A percentile compares a stretch with the other conserved stretches of the same genome.
Conservation (phyloP, 2,797 vertebrate species). For the Petrocephalus sullivani region DNA sequence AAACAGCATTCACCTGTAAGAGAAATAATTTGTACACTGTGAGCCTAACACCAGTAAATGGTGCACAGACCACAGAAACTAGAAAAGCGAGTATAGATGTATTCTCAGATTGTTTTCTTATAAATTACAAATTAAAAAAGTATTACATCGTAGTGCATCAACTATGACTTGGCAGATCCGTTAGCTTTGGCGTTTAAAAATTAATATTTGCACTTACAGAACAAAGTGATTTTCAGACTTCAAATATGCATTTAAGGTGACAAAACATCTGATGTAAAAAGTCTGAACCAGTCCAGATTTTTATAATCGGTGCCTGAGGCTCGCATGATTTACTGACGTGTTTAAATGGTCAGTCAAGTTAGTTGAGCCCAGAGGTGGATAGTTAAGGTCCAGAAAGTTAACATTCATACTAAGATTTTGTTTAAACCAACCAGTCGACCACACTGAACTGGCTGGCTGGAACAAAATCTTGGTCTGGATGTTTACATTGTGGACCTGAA, state of each 20-base stretch:
- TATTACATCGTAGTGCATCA: not conserved
- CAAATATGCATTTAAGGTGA: not conserved
- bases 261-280: not conserved
- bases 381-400: not conserved
- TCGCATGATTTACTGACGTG: not conserved
- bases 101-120: not conserved
- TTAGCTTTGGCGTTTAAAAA: not conserved
- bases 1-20: not conserved
- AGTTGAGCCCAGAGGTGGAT: not conserved
- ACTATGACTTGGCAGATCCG: not conserved
- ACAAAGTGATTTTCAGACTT: not conserved
- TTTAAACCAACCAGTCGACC: not conserved
- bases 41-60: not conserved
- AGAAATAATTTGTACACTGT: not conserved
- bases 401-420: not conserved
- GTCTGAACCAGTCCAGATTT: not conserved
- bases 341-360: too few species aligned
- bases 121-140: not conserved
- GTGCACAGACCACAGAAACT: not conserved
- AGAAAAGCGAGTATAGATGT: not conserved
- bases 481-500: not conserved
- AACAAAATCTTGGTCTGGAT: not conserved
- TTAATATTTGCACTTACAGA: not conserved
- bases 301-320: not conserved
- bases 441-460: not conserved